A percentile compares a stretch with the other conserved stretches of the same genome.
Evolutionary conservation across 2,888 invertebrate genomes (phyloP).

Genomic region (Sarcophaga subvicina): DNA sequence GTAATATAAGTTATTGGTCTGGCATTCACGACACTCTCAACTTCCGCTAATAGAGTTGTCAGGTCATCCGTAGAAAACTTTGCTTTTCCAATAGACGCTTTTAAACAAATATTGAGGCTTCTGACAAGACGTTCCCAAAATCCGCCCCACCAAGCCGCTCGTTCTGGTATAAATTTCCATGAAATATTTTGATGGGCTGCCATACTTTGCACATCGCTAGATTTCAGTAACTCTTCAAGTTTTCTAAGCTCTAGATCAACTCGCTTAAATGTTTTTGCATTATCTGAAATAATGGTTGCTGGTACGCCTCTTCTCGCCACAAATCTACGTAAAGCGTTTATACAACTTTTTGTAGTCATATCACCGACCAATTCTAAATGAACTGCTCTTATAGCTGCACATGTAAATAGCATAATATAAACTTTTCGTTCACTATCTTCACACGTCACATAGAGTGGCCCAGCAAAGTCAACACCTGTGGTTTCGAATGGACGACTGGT

Average conservation of each 20-base stretch:
- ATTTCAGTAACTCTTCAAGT: slow-evolving; percentile 35
- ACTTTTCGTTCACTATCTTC: slow-evolving; percentile 34
- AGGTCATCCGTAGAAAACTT: slow-evolving; percentile 46
- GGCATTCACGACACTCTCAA: slow-evolving; percentile 61
- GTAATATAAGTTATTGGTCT: slow-evolving; percentile 57
- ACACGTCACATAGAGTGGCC: slow-evolving; percentile 49
- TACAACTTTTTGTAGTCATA: slow-evolving; percentile 53
- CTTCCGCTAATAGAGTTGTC: slow-evolving; percentile 51
- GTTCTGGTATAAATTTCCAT: slow-evolving; percentile 58
- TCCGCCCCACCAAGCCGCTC: slow-evolving; percentile 67
- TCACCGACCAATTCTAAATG: slow-evolving; percentile 58
- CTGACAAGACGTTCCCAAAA: slow-evolving; percentile 65
- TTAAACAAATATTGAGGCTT: slow-evolving; percentile 56
- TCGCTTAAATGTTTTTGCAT: slow-evolving; percentile 57
- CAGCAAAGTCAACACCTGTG: slow-evolving; percentile 60
- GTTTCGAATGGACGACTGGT: slow-evolving; percentile 60
- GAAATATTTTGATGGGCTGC: slow-evolving; percentile 48
- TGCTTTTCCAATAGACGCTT: slow-evolving; percentile 60
- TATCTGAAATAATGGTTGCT: slow-evolving; percentile 49
- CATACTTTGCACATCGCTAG: slow-evolving; percentile 44
- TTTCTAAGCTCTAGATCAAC: slow-evolving; percentile 44
- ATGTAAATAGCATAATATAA: slow-evolving; percentile 58
- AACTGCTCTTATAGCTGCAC: slow-evolving; percentile 56
- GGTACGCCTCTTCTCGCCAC: slow-evolving; percentile 51
- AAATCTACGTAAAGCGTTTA: slow-evolving; percentile 57